These are phyloP conservation scores for Hirtodrosophila alboralis DNA, from an alignment of 2,888 invertebrate species.

Conservation along the genomic window DNA sequence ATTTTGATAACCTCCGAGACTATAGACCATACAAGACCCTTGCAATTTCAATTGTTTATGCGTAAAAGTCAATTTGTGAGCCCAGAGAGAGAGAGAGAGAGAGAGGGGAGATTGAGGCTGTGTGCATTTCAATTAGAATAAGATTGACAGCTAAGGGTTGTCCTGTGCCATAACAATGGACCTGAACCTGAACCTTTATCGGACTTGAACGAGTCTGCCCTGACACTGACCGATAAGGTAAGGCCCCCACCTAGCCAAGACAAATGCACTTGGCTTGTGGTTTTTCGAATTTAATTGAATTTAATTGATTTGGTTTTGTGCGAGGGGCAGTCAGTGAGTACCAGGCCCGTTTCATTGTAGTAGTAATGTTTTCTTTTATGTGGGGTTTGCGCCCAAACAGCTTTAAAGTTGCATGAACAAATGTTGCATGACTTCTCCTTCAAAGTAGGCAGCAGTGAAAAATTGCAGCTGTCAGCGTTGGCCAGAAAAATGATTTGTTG, in stretches of 20 bases:
- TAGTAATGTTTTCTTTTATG: constrained; percentile 9
- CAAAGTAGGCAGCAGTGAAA: constrained; percentile 53
- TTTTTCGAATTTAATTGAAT: constrained; percentile 74
- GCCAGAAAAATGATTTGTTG: constrained; percentile 63
- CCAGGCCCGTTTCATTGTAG: not conserved
- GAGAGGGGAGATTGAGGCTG: constrained; percentile 26
- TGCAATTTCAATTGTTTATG: constrained; percentile 67
- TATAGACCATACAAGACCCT: not conserved
- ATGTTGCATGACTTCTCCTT: constrained; percentile 60
- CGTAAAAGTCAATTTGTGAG: constrained; percentile 72
- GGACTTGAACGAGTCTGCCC: constrained; percentile 19
- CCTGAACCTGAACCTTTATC: not conserved
- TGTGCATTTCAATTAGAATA: constrained; percentile 66
- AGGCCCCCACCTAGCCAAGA: constrained; percentile 40
- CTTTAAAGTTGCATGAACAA: constrained; percentile 45
- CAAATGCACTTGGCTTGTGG: constrained; percentile 70
- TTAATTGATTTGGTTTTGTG: constrained; percentile 69
- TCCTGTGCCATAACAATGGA: constrained; percentile 41
- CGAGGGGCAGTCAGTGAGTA: constrained; percentile 8
- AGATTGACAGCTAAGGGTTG: constrained; percentile 66
- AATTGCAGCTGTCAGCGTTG: constrained; percentile 72
- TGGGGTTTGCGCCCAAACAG: not conserved
- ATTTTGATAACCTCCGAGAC: constrained; percentile 39
- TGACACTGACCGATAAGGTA: constrained; percentile 60
- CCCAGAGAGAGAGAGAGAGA: constrained; percentile 10